phyloP scores from a whole-genome alignment of 2,888 invertebrate species.

The Apotomis capreana region DNA sequence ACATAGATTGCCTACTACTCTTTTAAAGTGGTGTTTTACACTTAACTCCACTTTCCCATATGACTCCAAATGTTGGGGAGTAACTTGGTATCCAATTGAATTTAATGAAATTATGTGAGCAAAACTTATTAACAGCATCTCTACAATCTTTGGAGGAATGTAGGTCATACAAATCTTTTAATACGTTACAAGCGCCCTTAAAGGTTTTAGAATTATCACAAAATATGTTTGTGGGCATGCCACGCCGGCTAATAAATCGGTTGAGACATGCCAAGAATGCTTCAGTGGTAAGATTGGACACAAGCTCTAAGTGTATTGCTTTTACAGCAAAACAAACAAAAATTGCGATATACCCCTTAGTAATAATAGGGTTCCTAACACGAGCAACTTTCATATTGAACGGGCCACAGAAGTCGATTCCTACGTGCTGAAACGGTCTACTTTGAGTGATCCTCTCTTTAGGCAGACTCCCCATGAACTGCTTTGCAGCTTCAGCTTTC shows the following conservation, averaged over 20 bases:
- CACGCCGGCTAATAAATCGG: slow-evolving; percentile 43
- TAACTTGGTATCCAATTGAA: too few species aligned
- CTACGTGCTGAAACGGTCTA: slow-evolving; percentile 38
- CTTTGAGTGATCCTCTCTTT: slow-evolving; percentile 21
- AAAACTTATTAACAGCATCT: too few species aligned
- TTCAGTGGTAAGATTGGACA: slow-evolving; percentile 40
- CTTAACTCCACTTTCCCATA: too few species aligned
- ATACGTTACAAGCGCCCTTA: slow-evolving; percentile 20
- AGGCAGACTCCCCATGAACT: slow-evolving; percentile 30
- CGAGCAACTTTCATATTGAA: slow-evolving; percentile 36
- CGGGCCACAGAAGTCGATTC: slow-evolving; percentile 42
- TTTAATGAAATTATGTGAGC: too few species aligned
- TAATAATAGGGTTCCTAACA: slow-evolving; percentile 28
- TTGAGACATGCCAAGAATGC: slow-evolving; percentile 43
- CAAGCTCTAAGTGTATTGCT: slow-evolving; percentile 43
- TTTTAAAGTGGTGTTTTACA: too few species aligned
- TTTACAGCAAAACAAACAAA: slow-evolving; percentile 41
- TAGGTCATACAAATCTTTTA: background rate
- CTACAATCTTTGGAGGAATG: too few species aligned
- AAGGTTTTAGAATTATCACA: slow-evolving; percentile 45
- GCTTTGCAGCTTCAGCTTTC: slow-evolving; percentile 30
- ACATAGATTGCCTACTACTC: too few species aligned
- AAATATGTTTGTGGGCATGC: slow-evolving; percentile 40
- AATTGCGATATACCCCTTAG: slow-evolving; percentile 39
- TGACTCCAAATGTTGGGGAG: too few species aligned